phyloP scores from a whole-genome alignment of 2,888 invertebrate species.

The Crocallis elinguaria region DNA sequence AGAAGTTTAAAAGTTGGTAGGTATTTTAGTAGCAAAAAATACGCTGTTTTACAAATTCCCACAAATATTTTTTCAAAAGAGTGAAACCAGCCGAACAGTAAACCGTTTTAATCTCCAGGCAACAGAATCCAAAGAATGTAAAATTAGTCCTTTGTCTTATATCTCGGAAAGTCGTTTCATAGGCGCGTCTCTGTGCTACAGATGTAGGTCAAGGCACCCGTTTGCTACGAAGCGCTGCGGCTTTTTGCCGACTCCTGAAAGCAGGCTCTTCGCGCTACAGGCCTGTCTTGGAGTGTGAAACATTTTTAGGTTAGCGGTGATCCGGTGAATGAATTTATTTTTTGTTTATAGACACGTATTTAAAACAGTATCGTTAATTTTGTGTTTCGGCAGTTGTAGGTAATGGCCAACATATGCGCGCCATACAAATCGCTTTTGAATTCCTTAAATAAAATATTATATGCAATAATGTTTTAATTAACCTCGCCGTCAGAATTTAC shows the following conservation, averaged over 20 bases:
- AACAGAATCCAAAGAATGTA: slow-evolving; percentile 30
- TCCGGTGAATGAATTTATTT: slow-evolving; percentile 5
- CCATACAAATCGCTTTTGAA: too few species aligned
- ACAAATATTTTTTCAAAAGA: not conserved
- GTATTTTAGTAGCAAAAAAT: too few species aligned
- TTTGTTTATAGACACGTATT: not conserved
- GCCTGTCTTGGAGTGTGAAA: slow-evolving; percentile 18
- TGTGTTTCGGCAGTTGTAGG: too few species aligned
- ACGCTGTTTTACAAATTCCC: not conserved
- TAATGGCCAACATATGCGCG: too few species aligned
- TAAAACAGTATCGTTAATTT: not conserved
- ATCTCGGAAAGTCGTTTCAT: slow-evolving; percentile 34
- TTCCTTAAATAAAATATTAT: too few species aligned
- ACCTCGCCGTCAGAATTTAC: too few species aligned
- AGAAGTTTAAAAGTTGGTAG: too few species aligned
- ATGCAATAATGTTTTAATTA: too few species aligned
- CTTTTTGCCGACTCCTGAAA: slow-evolving; percentile 35
- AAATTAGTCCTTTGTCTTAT: slow-evolving; percentile 41
- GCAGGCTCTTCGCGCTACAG: slow-evolving; percentile 14
- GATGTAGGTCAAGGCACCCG: slow-evolving; percentile 54
- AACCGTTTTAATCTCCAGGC: slow-evolving; percentile 11
- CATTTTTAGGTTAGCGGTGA: slow-evolving; percentile 11
- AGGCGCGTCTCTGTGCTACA: slow-evolving; percentile 34
- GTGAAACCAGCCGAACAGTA: slow-evolving; percentile 12
- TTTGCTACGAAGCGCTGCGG: slow-evolving; percentile 40